phyloP scores from a whole-genome alignment of 2,888 invertebrate genomes.

The Bombylius discolor region DNA sequence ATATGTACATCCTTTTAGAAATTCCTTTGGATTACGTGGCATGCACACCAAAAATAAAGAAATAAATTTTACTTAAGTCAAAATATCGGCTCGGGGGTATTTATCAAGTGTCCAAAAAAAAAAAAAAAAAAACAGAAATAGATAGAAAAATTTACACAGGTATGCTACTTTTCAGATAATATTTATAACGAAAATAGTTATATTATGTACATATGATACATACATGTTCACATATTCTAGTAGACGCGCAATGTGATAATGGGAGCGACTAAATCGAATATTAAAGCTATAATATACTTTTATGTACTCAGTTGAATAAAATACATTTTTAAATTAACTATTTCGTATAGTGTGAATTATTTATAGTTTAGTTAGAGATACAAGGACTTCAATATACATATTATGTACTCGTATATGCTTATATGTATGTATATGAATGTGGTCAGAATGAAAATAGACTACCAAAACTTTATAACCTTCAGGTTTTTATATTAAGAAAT shows the following conservation, averaged over 20 bases:
- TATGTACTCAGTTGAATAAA: too few species aligned
- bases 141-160: not conserved
- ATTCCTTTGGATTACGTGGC: not conserved
- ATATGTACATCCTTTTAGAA: not conserved
- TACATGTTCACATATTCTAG: not conserved
- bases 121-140: too few species aligned
- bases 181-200: too few species aligned
- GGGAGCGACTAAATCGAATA: not conserved
- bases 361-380: not conserved
- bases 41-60: slow-evolving; percentile 11
- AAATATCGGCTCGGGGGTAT: slow-evolving; percentile 13
- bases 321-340: not conserved
- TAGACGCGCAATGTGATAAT: not conserved
- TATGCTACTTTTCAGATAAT: not conserved
- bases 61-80: slow-evolving; percentile 15
- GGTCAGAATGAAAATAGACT: too few species aligned
- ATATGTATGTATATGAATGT: too few species aligned
- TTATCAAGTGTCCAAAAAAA: slow-evolving; percentile 9
- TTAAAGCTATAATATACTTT: not conserved
- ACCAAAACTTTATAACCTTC: too few species aligned
- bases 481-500: too few species aligned
- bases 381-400: too few species aligned
- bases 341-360: not conserved
- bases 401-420: too few species aligned
- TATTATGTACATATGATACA: too few species aligned